Percentiles rank a stretch among this genome's conserved stretches.
phyloP scores from a whole-genome alignment of 2,113 vertebrate species.

The Urocitellus parryii region DNA sequence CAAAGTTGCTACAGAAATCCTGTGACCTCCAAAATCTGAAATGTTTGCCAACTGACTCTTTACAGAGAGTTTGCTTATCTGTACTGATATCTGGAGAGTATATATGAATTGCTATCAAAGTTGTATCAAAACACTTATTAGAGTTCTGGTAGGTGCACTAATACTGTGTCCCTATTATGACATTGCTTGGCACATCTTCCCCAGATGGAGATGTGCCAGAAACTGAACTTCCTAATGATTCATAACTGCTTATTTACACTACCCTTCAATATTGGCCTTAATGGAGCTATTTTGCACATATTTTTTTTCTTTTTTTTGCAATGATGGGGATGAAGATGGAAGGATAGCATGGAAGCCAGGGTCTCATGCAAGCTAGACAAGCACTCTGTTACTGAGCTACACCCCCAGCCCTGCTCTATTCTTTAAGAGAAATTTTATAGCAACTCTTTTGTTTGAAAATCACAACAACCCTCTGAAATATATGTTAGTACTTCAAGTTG shows the following conservation, averaged over 20 bases:
- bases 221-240: neutral
- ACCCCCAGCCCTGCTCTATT: neutral
- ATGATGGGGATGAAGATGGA: neutral
- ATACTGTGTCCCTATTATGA: neutral
- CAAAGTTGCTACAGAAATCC: neutral
- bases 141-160: neutral
- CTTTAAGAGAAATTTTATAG: neutral
- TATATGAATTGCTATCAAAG: neutral
- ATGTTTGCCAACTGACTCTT: neutral
- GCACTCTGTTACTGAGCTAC: neutral
- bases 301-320: neutral
- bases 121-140: neutral
- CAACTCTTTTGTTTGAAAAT: neutral
- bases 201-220: neutral
- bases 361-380: neutral
- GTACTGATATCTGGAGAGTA: neutral
- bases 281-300: neutral
- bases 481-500: neutral
- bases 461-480: neutral
- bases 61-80: neutral
- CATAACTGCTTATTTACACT: neutral
- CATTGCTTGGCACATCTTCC: neutral
- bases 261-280: neutral
- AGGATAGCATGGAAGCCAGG: too few species aligned
- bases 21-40: neutral